phyloP scores from a whole-genome alignment of 2,797 vertebrate genomes.

The Myiothlypis chrysogaster region DNA sequence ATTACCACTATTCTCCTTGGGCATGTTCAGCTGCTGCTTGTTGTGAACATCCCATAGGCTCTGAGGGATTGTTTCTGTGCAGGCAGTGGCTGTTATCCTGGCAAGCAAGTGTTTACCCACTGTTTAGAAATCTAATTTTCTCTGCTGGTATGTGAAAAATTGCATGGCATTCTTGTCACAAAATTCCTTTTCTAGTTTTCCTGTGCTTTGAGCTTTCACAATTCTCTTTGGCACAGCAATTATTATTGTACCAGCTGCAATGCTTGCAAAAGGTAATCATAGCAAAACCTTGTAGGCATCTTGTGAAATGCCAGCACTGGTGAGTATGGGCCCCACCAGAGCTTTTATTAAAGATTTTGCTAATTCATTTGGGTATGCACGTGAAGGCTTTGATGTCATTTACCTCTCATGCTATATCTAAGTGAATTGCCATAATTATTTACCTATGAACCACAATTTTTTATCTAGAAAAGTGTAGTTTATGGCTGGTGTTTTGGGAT shows the following conservation, averaged over 20 bases:
- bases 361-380: not conserved
- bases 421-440: not conserved
- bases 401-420: not conserved
- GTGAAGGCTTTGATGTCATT: not conserved
- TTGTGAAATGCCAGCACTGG: not conserved
- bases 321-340: not conserved
- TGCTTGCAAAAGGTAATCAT: not conserved
- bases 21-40: not conserved
- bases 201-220: not conserved
- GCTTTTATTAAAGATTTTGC: not conserved
- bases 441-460: not conserved
- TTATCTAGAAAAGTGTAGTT: not conserved
- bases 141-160: not conserved
- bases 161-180: not conserved
- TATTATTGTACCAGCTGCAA: not conserved
- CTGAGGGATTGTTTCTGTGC: not conserved
- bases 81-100: not conserved
- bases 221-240: not conserved
- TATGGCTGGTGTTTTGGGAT: not conserved
- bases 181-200: not conserved
- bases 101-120: not conserved
- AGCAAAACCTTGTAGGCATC: not conserved
- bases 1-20: not conserved
- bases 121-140: slow-evolving; percentile 33
- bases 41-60: not conserved